Conservation (phyloP, 1,140 invertebrate species). For the Gryon sp. region DNA sequence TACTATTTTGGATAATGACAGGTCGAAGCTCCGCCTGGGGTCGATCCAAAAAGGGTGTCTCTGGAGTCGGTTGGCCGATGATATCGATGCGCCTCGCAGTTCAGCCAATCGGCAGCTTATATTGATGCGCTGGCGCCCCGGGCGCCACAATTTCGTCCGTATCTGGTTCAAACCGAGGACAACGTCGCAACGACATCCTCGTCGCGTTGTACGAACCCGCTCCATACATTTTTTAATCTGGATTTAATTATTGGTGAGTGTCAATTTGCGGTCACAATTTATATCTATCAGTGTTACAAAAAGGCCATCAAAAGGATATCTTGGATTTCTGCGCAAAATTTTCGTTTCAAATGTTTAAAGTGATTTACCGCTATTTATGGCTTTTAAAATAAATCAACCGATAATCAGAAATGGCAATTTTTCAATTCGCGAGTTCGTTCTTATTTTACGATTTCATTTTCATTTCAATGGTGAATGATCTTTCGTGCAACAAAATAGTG, state of each 20-base stretch:
- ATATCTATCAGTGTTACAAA: too few relatives aligned
- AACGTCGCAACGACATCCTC: slow-evolving; percentile 74
- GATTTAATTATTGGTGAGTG: slow-evolving; percentile 80
- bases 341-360: too few relatives aligned
- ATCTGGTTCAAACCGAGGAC: slow-evolving; percentile 56
- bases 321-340: too few relatives aligned
- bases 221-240: slow-evolving; percentile 74
- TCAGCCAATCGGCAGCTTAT: slow-evolving; percentile 65
- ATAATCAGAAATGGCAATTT: too few relatives aligned
- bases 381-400: too few relatives aligned
- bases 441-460: too few relatives aligned
- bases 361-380: too few relatives aligned
- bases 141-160: slow-evolving; percentile 56
- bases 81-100: slow-evolving; percentile 73
- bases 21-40: slow-evolving; percentile 74
- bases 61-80: slow-evolving; percentile 69
- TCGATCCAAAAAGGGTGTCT: slow-evolving; percentile 71
- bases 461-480: too few relatives aligned
- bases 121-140: slow-evolving; percentile 62
- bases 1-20: slow-evolving; percentile 60
- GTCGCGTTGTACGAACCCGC: slow-evolving; percentile 76
- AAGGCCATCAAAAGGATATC: too few relatives aligned
- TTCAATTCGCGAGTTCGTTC: too few relatives aligned
- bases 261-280: too few relatives aligned
- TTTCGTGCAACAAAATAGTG: too few relatives aligned